Evolutionary conservation across 2,888 invertebrate genomes (phyloP).

Genomic region (Hybos culiciformis): DNA sequence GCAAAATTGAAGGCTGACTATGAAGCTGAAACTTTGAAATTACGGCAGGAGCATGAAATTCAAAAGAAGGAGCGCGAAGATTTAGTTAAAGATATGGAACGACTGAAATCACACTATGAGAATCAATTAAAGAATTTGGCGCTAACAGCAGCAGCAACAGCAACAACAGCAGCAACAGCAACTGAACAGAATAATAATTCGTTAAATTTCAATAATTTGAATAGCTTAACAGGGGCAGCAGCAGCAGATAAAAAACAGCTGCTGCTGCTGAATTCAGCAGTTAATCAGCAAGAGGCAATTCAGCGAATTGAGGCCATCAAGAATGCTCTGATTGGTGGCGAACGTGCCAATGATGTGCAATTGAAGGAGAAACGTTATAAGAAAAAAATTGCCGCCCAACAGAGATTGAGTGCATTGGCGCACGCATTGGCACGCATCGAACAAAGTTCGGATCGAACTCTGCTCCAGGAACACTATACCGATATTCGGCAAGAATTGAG

Average conservation of each 20-base stretch:
- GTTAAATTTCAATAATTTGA: background rate
- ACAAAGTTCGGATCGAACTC: constrained; percentile 52
- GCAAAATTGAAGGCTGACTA: constrained; percentile 22
- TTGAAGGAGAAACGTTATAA: constrained; percentile 52
- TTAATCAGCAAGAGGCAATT: constrained; percentile 23
- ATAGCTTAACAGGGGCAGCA: no score
- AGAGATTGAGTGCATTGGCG: constrained; percentile 43
- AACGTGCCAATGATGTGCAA: constrained; percentile 56
- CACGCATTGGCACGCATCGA: constrained; percentile 46
- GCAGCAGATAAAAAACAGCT: constrained; percentile 3
- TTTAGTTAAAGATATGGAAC: constrained; percentile 19
- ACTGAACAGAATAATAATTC: constrained; percentile 5
- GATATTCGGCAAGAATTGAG: constrained; percentile 66
- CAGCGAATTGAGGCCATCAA: constrained; percentile 48
- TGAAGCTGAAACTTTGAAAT: constrained; percentile 32
- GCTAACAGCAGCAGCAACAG: constrained; percentile 1
- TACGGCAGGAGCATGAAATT: constrained; percentile 25
- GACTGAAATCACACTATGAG: constrained; percentile 20
- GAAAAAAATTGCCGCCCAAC: constrained; percentile 56
- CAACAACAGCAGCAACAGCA: background rate
- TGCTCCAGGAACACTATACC: constrained; percentile 60
- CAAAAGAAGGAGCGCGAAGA: constrained; percentile 23
- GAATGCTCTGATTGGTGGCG: constrained; percentile 66
- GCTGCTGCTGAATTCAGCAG: no score
- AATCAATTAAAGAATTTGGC: constrained; percentile 17